Evolutionary conservation across 2,113 vertebrate genomes (phyloP).

Genomic region (Rhinogobius similis): DNA sequence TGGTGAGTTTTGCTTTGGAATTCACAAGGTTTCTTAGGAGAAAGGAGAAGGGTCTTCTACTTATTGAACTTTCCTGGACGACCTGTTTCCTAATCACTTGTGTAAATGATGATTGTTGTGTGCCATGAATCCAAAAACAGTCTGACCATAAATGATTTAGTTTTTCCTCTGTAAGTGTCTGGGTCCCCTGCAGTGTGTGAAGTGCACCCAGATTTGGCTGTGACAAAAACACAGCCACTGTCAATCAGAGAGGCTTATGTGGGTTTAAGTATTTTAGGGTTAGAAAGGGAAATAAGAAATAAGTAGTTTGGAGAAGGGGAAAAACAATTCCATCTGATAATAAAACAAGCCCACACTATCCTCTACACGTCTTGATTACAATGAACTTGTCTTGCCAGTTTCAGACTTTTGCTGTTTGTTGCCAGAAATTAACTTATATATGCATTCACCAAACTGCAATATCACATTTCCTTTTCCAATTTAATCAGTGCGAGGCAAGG

Average conservation of each 20-base stretch:
- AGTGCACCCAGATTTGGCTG: not conserved
- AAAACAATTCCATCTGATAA: not conserved
- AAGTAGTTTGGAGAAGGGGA: conserved; percentile 33
- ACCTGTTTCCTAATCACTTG: not conserved
- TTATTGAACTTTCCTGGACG: too few species aligned
- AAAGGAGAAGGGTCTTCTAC: not conserved
- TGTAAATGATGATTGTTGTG: not conserved
- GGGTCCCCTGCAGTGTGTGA: not conserved
- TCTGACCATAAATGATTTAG: not conserved
- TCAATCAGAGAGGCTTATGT: conserved; percentile 12
- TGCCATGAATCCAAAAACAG: conserved; percentile 7
- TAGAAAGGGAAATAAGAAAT: not conserved
- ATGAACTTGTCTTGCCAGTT: not conserved
- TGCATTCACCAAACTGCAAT: not conserved
- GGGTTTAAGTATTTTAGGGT: conserved; percentile 7
- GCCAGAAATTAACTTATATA: not conserved
- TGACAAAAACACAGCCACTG: conserved; percentile 9
- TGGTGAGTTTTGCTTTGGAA: not conserved
- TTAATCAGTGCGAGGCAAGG: too few species aligned
- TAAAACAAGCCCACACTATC: conserved; percentile 14
- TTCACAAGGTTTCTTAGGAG: not conserved
- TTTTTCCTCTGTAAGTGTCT: conserved; percentile 7
- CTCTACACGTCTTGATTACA: conserved; percentile 17
- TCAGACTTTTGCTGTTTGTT: not conserved
- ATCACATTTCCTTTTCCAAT: not conserved